Evolutionary conservation across 2,888 invertebrate species (phyloP).

Genomic region (Synanthedon myopaeformis): DNA sequence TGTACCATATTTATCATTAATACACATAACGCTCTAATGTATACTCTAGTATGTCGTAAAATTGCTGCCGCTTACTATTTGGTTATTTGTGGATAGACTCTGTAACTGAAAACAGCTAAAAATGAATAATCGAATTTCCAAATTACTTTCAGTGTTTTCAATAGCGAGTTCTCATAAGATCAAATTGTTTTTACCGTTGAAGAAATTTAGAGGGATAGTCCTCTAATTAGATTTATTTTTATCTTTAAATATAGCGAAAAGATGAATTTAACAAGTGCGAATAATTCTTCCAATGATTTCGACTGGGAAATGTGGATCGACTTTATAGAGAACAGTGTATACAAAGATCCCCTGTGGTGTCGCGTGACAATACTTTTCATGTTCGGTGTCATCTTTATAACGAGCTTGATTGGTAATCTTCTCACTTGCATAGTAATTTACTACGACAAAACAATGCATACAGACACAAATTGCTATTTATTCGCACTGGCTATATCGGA

Average conservation of each 20-base stretch:
- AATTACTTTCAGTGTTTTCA: no score
- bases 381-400: constrained; percentile 23
- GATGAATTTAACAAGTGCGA: no score
- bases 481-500: constrained; percentile 52
- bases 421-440: constrained; percentile 52
- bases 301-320: constrained; percentile 22
- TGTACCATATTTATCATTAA: no score
- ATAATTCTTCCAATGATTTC: constrained; percentile 71
- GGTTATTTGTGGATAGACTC: constrained; percentile 13
- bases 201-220: no score
- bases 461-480: constrained; percentile 49
- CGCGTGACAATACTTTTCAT: constrained; percentile 12
- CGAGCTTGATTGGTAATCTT: constrained; percentile 38
- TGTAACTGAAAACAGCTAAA: constrained; percentile 62
- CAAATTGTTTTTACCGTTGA: no score
- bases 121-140: no score
- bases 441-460: constrained; percentile 46
- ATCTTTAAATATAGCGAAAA: no score
- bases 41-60: no score
- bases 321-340: constrained; percentile 17
- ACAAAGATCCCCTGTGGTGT: constrained; percentile 16
- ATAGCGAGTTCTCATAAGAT: constrained; percentile 18
- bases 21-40: no score
- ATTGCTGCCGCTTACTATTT: no score
- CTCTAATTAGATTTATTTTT: no score